phyloP scores from a whole-genome alignment of 2,797 vertebrate genomes.

The Coluber constrictor region DNA sequence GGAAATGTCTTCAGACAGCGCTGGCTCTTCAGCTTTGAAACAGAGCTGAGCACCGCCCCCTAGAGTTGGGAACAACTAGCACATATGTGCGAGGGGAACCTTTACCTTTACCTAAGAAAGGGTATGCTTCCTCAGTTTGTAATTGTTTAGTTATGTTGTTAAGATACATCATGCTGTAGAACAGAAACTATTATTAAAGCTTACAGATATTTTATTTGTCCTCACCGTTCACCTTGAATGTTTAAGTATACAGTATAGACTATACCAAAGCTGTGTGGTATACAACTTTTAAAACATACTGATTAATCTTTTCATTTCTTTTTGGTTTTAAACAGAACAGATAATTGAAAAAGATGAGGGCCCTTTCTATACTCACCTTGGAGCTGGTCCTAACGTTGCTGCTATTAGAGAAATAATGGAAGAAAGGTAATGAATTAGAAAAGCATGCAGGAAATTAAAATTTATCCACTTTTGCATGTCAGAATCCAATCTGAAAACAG shows the following conservation, averaged over 20 bases:
- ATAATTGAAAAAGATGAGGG: conserved; percentile 99
- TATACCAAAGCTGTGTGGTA: conserved; percentile 62
- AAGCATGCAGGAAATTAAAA: conserved; percentile 69
- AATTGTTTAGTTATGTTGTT: not conserved
- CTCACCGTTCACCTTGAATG: not conserved
- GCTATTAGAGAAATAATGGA: conserved; percentile 93
- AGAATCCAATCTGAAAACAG: conserved; percentile 42
- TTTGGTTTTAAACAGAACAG: conserved; percentile 86
- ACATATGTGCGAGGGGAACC: too few relatives aligned
- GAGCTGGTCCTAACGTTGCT: conserved; percentile 90
- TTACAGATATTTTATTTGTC: not conserved
- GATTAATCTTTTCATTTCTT: conserved; percentile 68
- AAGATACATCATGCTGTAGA: not conserved
- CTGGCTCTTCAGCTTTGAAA: too few relatives aligned
- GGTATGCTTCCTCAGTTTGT: not conserved
- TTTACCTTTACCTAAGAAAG: not conserved
- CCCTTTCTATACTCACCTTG: conserved; percentile 98
- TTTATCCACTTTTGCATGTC: conserved; percentile 69
- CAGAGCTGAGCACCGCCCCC: too few relatives aligned
- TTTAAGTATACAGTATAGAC: conserved; percentile 3
- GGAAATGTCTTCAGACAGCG: too few relatives aligned
- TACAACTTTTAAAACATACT: conserved; percentile 60
- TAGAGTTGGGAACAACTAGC: too few relatives aligned
- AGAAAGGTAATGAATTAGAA: conserved; percentile 84
- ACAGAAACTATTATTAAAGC: not conserved